phyloP scores from a whole-genome alignment of 2,113 vertebrate species.

The Hipposideros armiger region DNA sequence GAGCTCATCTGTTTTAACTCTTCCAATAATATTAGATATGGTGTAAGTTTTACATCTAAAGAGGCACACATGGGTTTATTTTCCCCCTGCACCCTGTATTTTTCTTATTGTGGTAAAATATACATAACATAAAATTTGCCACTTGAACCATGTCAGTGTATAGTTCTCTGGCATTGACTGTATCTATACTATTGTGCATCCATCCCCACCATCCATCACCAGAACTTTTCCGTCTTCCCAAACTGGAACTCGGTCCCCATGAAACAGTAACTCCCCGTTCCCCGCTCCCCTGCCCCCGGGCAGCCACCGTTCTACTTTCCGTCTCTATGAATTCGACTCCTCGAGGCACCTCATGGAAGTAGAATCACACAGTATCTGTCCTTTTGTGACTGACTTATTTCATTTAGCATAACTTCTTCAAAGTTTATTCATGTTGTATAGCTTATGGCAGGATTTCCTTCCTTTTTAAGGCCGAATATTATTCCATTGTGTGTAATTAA shows the following conservation, averaged over 20 bases:
- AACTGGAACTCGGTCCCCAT: too few species aligned
- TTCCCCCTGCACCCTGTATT: neutral
- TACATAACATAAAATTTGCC: too few species aligned
- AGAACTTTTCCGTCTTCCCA: neutral
- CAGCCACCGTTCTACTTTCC: too few species aligned
- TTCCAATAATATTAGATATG: neutral
- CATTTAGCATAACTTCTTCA: too few species aligned
- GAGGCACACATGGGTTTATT: neutral
- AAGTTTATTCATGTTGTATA: neutral
- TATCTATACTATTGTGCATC: too few species aligned
- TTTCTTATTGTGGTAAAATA: neutral
- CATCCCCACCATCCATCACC: neutral
- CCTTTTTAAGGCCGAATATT: neutral
- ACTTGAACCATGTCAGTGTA: neutral
- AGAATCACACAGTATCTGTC: neutral
- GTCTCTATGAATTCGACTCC: too few species aligned
- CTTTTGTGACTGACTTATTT: neutral
- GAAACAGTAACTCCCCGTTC: too few species aligned
- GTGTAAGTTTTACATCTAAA: neutral
- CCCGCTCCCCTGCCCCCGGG: too few species aligned
- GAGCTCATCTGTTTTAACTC: neutral
- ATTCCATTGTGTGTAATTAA: neutral
- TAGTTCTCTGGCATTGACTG: neutral
- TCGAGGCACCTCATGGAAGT: neutral
- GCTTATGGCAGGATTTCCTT: neutral